Evolutionary conservation across 2,113 vertebrate species (phyloP).

Genomic region (Petroica traversi): DNA sequence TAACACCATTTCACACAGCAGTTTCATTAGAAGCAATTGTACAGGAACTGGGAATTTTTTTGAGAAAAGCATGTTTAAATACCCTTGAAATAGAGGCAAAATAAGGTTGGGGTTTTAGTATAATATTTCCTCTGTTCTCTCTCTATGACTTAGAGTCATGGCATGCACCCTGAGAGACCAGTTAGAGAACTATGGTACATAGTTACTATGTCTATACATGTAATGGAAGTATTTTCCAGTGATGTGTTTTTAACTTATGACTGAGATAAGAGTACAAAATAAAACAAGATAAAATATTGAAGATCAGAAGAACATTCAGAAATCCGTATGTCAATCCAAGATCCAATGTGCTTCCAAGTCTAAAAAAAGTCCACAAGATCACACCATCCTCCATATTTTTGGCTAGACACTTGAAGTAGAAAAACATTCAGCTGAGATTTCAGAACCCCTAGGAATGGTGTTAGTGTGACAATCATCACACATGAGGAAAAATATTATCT

Average conservation of each 20-base stretch:
- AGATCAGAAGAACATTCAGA: background rate
- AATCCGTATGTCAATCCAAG: background rate
- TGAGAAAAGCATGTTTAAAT: background rate
- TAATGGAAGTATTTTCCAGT: background rate
- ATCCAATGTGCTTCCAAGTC: background rate
- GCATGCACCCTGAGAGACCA: background rate
- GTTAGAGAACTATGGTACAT: background rate
- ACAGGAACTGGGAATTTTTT: background rate
- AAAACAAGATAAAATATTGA: background rate
- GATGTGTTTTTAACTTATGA: background rate
- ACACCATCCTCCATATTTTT: background rate
- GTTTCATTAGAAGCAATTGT: background rate
- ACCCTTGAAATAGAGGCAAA: background rate
- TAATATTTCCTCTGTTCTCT: background rate
- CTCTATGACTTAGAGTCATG: background rate
- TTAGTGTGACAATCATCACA: background rate
- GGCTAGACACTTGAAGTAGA: background rate
- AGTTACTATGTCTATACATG: background rate
- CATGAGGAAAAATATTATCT: background rate
- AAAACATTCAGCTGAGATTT: background rate
- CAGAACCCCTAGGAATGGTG: background rate
- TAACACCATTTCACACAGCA: background rate
- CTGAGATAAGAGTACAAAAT: background rate
- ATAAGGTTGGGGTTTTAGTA: rapidly evolving
- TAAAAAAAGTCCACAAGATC: background rate